Evolutionary conservation across 2,797 vertebrate species (phyloP).

Genomic region (Hoplostethus mediterraneus): DNA sequence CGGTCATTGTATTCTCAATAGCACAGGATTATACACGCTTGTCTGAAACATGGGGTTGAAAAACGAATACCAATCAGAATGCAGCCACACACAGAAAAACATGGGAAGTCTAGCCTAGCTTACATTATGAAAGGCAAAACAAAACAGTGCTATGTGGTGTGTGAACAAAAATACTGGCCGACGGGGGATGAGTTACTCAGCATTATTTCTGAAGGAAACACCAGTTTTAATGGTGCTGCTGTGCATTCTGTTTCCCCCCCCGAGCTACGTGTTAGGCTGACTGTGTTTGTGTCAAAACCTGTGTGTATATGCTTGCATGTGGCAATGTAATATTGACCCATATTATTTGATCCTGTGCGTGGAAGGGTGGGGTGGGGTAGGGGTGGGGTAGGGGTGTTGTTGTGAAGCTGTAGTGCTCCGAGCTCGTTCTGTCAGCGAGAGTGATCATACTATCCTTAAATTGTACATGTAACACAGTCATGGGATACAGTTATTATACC

Average conservation of each 20-base stretch:
- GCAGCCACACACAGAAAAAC: neutral
- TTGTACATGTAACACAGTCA: neutral
- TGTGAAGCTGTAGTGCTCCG: neutral
- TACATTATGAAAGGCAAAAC: neutral
- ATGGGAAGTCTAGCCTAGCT: conserved; percentile 30
- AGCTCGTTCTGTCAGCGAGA: too few species aligned
- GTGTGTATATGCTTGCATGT: neutral
- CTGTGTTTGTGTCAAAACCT: conserved; percentile 4
- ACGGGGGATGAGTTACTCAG: too few species aligned
- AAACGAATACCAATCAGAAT: neutral
- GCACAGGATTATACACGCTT: neutral
- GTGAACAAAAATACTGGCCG: too few species aligned
- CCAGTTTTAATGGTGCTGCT: conserved; percentile 11
- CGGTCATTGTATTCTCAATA: conserved; percentile 1
- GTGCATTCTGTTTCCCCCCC: conserved; percentile 9
- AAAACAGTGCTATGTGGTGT: too few species aligned
- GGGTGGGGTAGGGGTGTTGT: neutral
- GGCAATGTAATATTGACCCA: conserved; percentile 30
- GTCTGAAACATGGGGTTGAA: neutral
- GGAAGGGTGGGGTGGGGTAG: neutral
- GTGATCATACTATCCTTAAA: neutral
- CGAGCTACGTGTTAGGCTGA: conserved; percentile 13
- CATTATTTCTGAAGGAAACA: neutral
- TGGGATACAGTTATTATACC: neutral
- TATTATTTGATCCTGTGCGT: conserved; percentile 29